Evolutionary conservation across 2,797 vertebrate species (phyloP), one percentile per base, ranked within the genome.

Genomic region (Dipus sagitta): DNA sequence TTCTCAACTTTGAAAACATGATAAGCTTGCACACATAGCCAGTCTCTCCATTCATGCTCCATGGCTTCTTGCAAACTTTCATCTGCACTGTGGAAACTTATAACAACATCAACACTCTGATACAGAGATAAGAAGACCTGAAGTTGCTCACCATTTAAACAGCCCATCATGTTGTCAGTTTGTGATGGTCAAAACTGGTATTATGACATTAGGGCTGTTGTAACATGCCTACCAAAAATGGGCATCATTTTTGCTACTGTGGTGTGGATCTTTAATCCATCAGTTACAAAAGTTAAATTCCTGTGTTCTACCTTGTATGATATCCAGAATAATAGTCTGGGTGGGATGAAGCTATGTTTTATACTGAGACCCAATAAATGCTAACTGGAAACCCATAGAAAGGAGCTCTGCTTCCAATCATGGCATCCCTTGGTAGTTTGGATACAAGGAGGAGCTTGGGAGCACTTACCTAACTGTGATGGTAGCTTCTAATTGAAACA

Each of bases 201-300:
- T 89, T 87, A 77, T 58, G 76, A 4, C 21, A 23, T 21, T 54
- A 28, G 6, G 8, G 20, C 30, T 78, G 12, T 52, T 28, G 1
- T 32, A 30, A 65, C 26, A 34, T 4, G n/a, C 10, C 64, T n/a
- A 94, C 64, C 20, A 88, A 76, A 84, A 80, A n/a, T 88, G n/a
- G n/a, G 4, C 62, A 34, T 67, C 76, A 64, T 47, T 78, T 91
- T 78, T 26, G 62, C 58, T 75, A 32, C 34, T 65, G 14, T 26
- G 20, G 24, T 74, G 1, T 28, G 13, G 54, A 38, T 81, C 3
- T 77, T 94, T 88, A 78, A 52, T 54, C 26, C 10, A 64, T 76
- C 28, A 38, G 15, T 24, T 17, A 58, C 32, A 75, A 93, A 93
- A 88, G 28, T 91, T 80, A 90, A 76, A 90, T 68, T 68, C 23